Conservation (phyloP, 2,888 invertebrate species). For the Machimus atricapillus region DNA sequence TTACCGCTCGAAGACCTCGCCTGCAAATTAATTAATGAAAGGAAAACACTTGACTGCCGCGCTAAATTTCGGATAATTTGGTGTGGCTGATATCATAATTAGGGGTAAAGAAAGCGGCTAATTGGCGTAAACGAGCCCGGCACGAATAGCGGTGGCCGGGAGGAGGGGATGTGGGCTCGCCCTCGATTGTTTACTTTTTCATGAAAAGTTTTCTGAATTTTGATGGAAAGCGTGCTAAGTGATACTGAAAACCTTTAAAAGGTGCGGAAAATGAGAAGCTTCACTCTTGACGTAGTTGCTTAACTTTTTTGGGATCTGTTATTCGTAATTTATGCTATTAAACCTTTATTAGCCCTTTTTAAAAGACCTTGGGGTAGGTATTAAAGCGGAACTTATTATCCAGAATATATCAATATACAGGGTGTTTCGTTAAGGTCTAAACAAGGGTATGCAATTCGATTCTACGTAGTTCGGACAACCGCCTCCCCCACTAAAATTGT, state of each 20-base stretch:
- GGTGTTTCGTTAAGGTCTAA: too few species aligned
- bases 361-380: neutral
- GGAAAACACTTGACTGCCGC: slow-evolving; percentile 36
- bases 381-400: neutral
- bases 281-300: neutral
- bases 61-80: slow-evolving; percentile 44
- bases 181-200: slow-evolving; percentile 4
- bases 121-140: slow-evolving; percentile 28
- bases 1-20: slow-evolving; percentile 31
- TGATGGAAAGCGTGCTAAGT: neutral
- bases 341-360: neutral
- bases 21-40: slow-evolving; percentile 40
- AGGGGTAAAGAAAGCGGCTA: slow-evolving; percentile 26
- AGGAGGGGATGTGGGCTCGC: neutral
- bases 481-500: too few species aligned
- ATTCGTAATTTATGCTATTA: neutral
- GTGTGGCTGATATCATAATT: slow-evolving; percentile 46
- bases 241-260: neutral
- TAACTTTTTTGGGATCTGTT: neutral
- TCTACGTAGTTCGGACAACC: too few species aligned
- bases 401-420: neutral
- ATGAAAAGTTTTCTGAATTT: neutral
- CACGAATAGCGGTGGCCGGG: neutral
- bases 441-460: too few species aligned
- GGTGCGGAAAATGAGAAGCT: neutral